Conservation (phyloP, 2,797 vertebrate species). For the Scleropages formosus region DNA sequence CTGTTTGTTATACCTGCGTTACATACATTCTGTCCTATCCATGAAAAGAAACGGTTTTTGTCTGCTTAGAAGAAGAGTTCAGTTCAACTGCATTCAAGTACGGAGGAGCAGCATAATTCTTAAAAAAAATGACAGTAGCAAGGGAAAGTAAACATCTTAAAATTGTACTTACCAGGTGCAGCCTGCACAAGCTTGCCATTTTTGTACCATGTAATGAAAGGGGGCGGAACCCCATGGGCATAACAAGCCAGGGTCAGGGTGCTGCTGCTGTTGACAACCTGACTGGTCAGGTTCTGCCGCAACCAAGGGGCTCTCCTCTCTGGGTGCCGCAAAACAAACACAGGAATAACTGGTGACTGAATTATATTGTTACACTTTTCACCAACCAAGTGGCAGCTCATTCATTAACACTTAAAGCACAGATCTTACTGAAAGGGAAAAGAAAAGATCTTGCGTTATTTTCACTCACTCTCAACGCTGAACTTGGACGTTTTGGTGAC, state of each 20-base stretch:
- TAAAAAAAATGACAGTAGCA: too few species aligned
- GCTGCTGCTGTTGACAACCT: slow-evolving; percentile 83
- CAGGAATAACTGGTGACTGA: background rate
- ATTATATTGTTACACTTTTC: background rate
- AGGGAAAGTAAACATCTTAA: too few species aligned
- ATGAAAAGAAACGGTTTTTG: too few species aligned
- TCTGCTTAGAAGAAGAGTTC: too few species aligned
- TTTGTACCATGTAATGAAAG: slow-evolving; percentile 78
- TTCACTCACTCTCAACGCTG: slow-evolving; percentile 68
- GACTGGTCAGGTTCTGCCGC: slow-evolving; percentile 79
- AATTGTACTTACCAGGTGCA: slow-evolving; percentile 71
- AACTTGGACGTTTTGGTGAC: slow-evolving; percentile 62
- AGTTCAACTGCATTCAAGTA: too few species aligned
- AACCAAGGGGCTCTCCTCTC: slow-evolving; percentile 71
- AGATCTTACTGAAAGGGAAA: background rate
- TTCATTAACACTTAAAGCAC: background rate
- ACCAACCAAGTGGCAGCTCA: background rate
- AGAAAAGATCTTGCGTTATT: background rate
- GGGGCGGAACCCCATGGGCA: slow-evolving; percentile 74
- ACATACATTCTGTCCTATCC: too few species aligned
- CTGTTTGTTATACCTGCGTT: too few species aligned
- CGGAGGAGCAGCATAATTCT: too few species aligned
- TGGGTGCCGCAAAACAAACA: slow-evolving; percentile 45
- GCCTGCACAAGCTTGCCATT: slow-evolving; percentile 68
- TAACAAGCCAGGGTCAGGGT: slow-evolving; percentile 77